Conservation (phyloP, 2,888 invertebrate genomes). For the Drosophila sordidula region DNA sequence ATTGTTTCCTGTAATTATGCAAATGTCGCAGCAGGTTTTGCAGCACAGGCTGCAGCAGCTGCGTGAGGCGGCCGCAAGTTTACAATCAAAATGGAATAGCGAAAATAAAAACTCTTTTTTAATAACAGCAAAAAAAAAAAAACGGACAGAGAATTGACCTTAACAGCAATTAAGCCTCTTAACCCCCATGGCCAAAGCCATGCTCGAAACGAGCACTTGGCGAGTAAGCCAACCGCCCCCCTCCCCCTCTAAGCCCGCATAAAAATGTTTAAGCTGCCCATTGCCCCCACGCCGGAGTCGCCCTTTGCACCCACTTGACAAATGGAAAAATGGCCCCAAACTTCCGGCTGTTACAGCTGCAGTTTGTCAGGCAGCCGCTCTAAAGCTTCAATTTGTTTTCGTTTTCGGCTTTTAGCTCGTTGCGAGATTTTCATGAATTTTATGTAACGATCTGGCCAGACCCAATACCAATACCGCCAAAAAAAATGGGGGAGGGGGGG, state of each 20-base stretch:
- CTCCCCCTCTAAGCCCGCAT: slow-evolving; percentile 23
- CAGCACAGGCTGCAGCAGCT: slow-evolving; percentile 6
- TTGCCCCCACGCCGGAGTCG: slow-evolving; percentile 2
- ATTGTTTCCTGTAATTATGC: slow-evolving; percentile 78
- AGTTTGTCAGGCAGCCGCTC: slow-evolving; percentile 66
- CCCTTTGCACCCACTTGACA: slow-evolving; percentile 50
- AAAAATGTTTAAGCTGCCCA: slow-evolving; percentile 64
- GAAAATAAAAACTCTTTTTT: slow-evolving; percentile 36
- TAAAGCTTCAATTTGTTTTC: slow-evolving; percentile 73
- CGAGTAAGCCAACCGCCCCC: slow-evolving; percentile 4
- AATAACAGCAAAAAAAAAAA: slow-evolving; percentile 9
- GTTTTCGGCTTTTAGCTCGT: slow-evolving; percentile 54
- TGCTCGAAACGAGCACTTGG: slow-evolving; percentile 19
- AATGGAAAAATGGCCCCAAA: slow-evolving; percentile 72
- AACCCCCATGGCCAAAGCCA: slow-evolving; percentile 35
- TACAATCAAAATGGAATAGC: slow-evolving; percentile 22
- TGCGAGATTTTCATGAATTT: slow-evolving; percentile 68
- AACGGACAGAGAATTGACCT: slow-evolving; percentile 60
- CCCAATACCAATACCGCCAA: not conserved
- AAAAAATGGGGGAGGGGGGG: not conserved
- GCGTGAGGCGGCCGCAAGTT: slow-evolving; percentile 22
- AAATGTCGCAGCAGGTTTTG: slow-evolving; percentile 50
- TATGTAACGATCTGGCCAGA: slow-evolving; percentile 56
- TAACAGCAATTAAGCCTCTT: slow-evolving; percentile 77
- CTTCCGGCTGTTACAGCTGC: slow-evolving; percentile 71